Evolutionary conservation across 1,140 invertebrate genomes (phyloP), one percentile per base, ranked within the genome.

Genomic region (Solenopsis invicta): DNA sequence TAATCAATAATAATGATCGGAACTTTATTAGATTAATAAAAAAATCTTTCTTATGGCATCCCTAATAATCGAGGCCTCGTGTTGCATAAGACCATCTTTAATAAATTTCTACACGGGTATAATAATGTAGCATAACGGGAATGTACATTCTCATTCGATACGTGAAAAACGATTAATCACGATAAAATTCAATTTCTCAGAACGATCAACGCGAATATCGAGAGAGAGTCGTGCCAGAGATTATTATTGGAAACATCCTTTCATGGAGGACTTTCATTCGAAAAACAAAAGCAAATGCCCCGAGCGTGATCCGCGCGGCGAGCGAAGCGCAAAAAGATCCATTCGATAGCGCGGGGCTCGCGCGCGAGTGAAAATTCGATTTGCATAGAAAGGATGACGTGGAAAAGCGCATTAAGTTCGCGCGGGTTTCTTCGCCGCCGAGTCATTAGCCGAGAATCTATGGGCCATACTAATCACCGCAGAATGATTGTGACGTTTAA

Each of bases 371-470:
- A 86, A 69, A 64, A 86, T 62, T 76, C 48, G 41, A 86, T 76
- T 86, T 77, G 66, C 21, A 85, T 66, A 41, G 71, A 76, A 88
- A 77, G 82, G 54, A 69, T 76, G 71, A 86, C 62, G 45, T 37
- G 45, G 34, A 85, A 62, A 78, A 78, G 54, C 84, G 64, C 85
- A 41, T 86, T 86, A 71, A 66, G 61, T 59, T 34, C 59, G 84
- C 78, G 52, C 67, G 85, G 81, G 18, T 72, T 52, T 59, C 77
- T 82, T 90, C 50, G 77, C 29, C 41, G 41, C 5, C 69, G 85
- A 87, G 18, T 87, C 88, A 78, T 89, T 90, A 90, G 18, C 64
- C 85, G 85, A 12, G 41, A 56, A 81, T 75, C 61, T 37, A 48
- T 13, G 41, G 41, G n/a, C 71, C 87, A 6, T 37, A 18, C 61